A percentile compares a stretch with the other conserved stretches of the same genome.
These are phyloP conservation scores for Leptoclinus maculatus DNA, from an alignment of 2,797 vertebrate species.

Conservation along the genomic window DNA sequence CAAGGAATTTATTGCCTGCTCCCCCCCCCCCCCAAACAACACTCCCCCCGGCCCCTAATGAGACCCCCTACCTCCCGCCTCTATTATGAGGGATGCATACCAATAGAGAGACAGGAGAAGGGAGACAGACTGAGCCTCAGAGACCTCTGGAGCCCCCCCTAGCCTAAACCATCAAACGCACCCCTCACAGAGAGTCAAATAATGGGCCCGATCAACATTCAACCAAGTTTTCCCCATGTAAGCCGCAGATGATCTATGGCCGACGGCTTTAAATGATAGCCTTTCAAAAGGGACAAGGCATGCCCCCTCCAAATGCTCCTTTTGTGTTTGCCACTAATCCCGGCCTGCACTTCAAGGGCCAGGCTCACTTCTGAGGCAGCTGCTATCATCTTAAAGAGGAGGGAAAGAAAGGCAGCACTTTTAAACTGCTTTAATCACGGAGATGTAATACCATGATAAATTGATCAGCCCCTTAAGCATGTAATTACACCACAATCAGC, in stretches of 20 bases:
- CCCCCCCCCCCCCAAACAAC: slow-evolving; percentile 53
- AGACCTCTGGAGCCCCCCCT: slow-evolving; percentile 63
- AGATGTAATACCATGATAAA: slow-evolving; percentile 75
- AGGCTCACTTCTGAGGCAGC: slow-evolving; percentile 77
- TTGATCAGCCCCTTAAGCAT: slow-evolving; percentile 64
- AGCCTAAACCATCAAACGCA: slow-evolving; percentile 70
- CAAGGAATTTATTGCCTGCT: slow-evolving; percentile 58
- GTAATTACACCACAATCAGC: slow-evolving; percentile 58
- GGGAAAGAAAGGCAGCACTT: slow-evolving; percentile 70
- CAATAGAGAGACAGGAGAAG: slow-evolving; percentile 76
- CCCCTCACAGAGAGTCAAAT: slow-evolving; percentile 66
- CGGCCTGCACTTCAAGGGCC: slow-evolving; percentile 80
- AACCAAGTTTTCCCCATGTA: slow-evolving; percentile 66
- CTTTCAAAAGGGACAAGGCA: slow-evolving; percentile 74
- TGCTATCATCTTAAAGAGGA: slow-evolving; percentile 76
- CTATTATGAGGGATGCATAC: slow-evolving; percentile 82
- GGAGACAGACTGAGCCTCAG: slow-evolving; percentile 71
- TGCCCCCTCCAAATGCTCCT: slow-evolving; percentile 66
- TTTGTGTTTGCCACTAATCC: slow-evolving; percentile 82
- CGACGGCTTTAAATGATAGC: slow-evolving; percentile 79
- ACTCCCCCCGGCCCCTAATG: slow-evolving; percentile 72
- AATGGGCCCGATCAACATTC: slow-evolving; percentile 74
- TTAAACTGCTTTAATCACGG: slow-evolving; percentile 69
- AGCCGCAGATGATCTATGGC: slow-evolving; percentile 76
- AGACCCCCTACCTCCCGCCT: slow-evolving; percentile 77